phyloP scores from a whole-genome alignment of 2,113 vertebrate species.

The Lepisosteus oculatus region DNA sequence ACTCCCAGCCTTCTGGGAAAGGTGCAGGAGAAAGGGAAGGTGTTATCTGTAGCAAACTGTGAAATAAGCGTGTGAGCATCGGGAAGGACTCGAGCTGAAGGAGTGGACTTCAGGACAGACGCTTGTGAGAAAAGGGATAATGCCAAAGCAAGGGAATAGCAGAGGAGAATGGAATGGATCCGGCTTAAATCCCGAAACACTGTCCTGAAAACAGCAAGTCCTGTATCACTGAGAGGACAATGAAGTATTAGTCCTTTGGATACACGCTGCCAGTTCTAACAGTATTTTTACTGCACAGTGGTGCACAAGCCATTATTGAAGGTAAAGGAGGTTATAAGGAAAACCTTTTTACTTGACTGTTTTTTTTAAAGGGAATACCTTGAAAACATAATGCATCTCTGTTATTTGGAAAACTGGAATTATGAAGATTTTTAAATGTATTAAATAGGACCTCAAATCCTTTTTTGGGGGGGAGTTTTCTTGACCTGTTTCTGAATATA shows the following conservation, averaged over 20 bases:
- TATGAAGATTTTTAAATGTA: slow-evolving; percentile 67
- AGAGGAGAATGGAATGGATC: slow-evolving; percentile 10
- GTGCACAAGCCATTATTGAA: slow-evolving; percentile 54
- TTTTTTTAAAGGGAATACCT: slow-evolving; percentile 26
- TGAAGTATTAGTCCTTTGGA: slow-evolving; percentile 50
- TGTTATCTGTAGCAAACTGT: slow-evolving; percentile 58
- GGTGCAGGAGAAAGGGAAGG: slow-evolving; percentile 20
- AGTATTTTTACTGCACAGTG: slow-evolving; percentile 56
- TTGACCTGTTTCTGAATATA: slow-evolving; percentile 48
- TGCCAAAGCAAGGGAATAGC: slow-evolving; percentile 10
- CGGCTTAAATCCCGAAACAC: slow-evolving; percentile 8
- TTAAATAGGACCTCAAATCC: slow-evolving; percentile 59
- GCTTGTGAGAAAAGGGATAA: slow-evolving; percentile 10
- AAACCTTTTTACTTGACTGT: slow-evolving; percentile 33
- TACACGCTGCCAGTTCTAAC: slow-evolving; percentile 47
- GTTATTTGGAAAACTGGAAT: slow-evolving; percentile 78
- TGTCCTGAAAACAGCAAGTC: not conserved
- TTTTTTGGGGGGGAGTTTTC: slow-evolving; percentile 40
- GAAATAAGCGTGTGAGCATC: slow-evolving; percentile 37
- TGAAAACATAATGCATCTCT: slow-evolving; percentile 57
- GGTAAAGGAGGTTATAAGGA: slow-evolving; percentile 22
- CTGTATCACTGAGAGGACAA: slow-evolving; percentile 26
- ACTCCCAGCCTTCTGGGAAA: not conserved
- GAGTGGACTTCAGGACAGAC: slow-evolving; percentile 45
- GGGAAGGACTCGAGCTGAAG: slow-evolving; percentile 40